Evolutionary conservation across 2,113 vertebrate species (phyloP), one percentile per base, ranked within the genome.

Genomic region (Arothron firmamentum): DNA sequence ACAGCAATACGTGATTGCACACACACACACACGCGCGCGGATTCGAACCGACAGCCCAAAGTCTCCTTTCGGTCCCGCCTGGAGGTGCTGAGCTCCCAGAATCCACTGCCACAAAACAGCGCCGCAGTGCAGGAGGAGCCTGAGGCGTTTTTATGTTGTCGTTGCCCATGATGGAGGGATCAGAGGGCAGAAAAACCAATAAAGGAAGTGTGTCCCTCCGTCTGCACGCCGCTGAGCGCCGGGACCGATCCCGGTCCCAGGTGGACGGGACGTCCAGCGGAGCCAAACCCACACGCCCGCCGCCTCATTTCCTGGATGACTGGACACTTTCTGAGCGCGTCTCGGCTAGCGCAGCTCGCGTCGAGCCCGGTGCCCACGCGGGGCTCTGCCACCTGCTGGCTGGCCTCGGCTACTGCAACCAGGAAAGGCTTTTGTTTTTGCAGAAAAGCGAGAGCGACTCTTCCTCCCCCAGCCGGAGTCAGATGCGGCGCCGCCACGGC

Each of bases 261-360:
- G 82, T 88, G 86, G 66, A 79, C 77, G 49, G 70, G 76, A 82
- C 70, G 65, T 65, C 67, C 76, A 77, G 77, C 70, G 64, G 77
- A 70, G 57, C 52, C 59, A 77, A 80, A 77, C 77, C 75, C 80
- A 82, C 82, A 76, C 58, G 80, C 63, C 82, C 77, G 84, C 76
- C 71, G 75, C 75, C 86, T 81, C 77, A 86, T 88, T 88, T 86
- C 79, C 77, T 86, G 86, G 80, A 84, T 85, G 86, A 84, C 66
- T 85, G 82, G 80, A 77, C 80, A 59, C 63, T 73, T 83, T 28
- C 25, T 28, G 25, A 28, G 3, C 5, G 25, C 25, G 25, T 28
- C 25, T 28, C 25, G 6, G 25, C 25, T 25, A 25, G 5, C 25
- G 25, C 3, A 25, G 25, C 25, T 5, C 3, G 25, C 25, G 25